A percentile compares a stretch with the other conserved stretches of the same genome.
phyloP scores from a whole-genome alignment of 1,140 invertebrate species.

The Trichoplusia ni region DNA sequence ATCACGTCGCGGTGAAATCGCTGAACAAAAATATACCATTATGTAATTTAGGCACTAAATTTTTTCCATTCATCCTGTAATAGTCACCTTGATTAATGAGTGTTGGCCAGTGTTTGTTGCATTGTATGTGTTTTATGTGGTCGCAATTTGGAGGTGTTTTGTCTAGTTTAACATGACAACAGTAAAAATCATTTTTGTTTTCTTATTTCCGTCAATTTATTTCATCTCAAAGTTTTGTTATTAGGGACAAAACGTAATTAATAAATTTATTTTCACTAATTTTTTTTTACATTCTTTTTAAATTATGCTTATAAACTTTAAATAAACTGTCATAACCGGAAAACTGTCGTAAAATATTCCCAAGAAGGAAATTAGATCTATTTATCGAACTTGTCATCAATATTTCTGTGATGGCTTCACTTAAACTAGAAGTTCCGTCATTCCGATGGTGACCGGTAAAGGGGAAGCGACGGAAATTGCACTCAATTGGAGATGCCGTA shows the following conservation, averaged over 20 bases:
- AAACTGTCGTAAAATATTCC: too few species aligned
- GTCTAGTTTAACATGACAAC: too few species aligned
- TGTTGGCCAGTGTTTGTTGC: not conserved
- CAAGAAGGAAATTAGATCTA: not conserved
- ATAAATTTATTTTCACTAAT: too few species aligned
- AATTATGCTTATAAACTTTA: too few species aligned
- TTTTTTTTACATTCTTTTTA: too few species aligned
- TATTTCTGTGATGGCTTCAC: slow-evolving; percentile 1
- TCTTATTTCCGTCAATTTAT: too few species aligned
- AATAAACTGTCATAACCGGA: too few species aligned
- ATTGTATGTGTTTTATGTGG: too few species aligned
- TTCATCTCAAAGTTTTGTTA: too few species aligned
- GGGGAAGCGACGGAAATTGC: slow-evolving; percentile 40
- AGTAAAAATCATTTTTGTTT: too few species aligned
- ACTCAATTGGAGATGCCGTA: slow-evolving; percentile 39
- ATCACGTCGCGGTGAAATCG: slow-evolving; percentile 28
- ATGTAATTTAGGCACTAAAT: not conserved
- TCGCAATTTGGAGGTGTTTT: too few species aligned
- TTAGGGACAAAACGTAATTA: too few species aligned
- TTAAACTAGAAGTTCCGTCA: slow-evolving; percentile 18
- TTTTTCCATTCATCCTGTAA: not conserved
- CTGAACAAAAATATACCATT: slow-evolving; percentile 6
- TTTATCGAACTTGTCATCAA: not conserved
- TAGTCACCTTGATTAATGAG: slow-evolving; percentile 7
- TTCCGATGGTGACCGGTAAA: slow-evolving; percentile 31